These are phyloP conservation scores for zebrafish (Danio rerio) DNA, from an alignment of 2,113 vertebrate genomes.

Conservation along the genomic window GRCz12tu NC_133176.1:13077001-13077500, in stretches of 20 bases:
- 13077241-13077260: no score
- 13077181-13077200: background rate
- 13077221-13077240: background rate
- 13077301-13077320: conserved; percentile 8
- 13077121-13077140: conserved; percentile 4
- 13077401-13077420: conserved; percentile 94
- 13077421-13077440: conserved; percentile 97
- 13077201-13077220: background rate
- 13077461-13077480: conserved; percentile 94
- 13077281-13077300: background rate
- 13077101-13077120: background rate
- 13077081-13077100: no score
- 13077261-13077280: background rate
- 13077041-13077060: no score
- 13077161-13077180: background rate
- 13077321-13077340: conserved; percentile 70
- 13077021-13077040: no score
- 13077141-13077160: conserved; percentile 13
- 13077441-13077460: conserved; percentile 96
- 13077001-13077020: no score
- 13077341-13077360: conserved; percentile 96
- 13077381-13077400: conserved; percentile 94
- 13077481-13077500: conserved; percentile 90
- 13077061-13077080: no score
- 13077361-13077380: conserved; percentile 91